Base-by-base conservation (phyloP, 2,113 vertebrate species). In the Leptobrachium leishanense region DNA sequence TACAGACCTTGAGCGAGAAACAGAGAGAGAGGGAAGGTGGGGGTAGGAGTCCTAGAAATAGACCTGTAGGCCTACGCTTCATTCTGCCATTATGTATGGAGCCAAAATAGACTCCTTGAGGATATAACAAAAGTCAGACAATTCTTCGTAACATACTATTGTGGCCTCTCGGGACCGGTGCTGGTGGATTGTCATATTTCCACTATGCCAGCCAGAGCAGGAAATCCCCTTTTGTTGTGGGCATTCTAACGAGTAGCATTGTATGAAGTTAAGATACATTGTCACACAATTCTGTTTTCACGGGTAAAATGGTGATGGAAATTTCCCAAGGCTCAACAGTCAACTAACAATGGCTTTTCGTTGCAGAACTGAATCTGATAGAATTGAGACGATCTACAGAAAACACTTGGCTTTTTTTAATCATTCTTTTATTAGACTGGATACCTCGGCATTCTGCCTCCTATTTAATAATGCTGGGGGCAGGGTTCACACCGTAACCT, bases 1-100 rank as follows among this genome's bases (percentile, higher is more conserved):
- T 68, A 43, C 71, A 81, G 72, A 81, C 78, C 78, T 81, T 74
- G 78, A 81, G 5, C 6, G 12, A 42, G 39, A 69, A 46, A 50
- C 11, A n/a, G 44, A 62, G 55, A 79, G 54, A 79, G 66, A 55
- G 8, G 8, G 46, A 50, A 50, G 8, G 4, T 5, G 46, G 8
- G 8, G 46, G 46, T 4, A 8, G 46, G 10, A 40, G 46, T n/a
- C 20, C 71, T 65, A 68, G 72, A 74, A 81, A 81, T 81, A 81
- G 78, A 74, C 13, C 40, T 3, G 39, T 39, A 66, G 71, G 63
- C 59, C 71, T 55, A 73, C 72, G 6, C 41, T 53, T 10, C 72
- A 59, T 68, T 81, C 78, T 62, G 40, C 54, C 68, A 57, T 63
- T 57, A 43, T 59, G 41, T 11, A 50, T 43, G 2, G 43, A 68